phyloP scores from a whole-genome alignment of 2,888 invertebrate species.

The Hipparchia semele region DNA sequence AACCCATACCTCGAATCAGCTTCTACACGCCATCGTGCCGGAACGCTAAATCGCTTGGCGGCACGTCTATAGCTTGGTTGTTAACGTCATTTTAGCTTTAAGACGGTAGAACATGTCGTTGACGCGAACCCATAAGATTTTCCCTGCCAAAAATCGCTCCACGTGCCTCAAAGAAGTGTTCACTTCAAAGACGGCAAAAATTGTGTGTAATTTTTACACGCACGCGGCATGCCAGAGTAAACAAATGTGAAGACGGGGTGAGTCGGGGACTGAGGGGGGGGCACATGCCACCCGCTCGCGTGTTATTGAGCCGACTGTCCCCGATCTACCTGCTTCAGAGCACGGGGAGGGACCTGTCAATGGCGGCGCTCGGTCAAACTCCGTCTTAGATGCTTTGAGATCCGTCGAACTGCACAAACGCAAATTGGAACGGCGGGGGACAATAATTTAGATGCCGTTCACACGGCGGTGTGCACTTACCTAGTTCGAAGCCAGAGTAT shows the following conservation, averaged over 20 bases:
- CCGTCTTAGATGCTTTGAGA: slow-evolving; percentile 44
- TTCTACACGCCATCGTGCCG: no score
- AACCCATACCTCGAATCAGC: no score
- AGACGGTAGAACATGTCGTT: no score
- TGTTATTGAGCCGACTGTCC: slow-evolving; percentile 62
- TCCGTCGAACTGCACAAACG: slow-evolving; percentile 11
- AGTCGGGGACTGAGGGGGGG: slow-evolving; percentile 37
- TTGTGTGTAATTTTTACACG: slow-evolving; percentile 20
- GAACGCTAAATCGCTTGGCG: no score
- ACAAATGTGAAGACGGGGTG: slow-evolving; percentile 52
- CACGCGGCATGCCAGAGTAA: slow-evolving; percentile 67
- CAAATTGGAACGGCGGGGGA: slow-evolving; percentile 18
- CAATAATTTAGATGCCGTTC: not conserved
- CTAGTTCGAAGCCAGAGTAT: no score
- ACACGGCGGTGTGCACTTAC: not conserved
- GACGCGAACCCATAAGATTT: no score
- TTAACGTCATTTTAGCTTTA: no score
- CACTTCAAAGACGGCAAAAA: no score
- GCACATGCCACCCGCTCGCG: slow-evolving; percentile 43
- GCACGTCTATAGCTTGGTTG: no score
- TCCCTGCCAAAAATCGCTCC: no score
- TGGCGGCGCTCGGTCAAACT: slow-evolving; percentile 55
- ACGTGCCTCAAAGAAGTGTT: no score
- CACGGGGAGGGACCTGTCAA: slow-evolving; percentile 58
- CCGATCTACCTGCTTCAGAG: slow-evolving; percentile 53